Base-by-base conservation (phyloP, 37 sponge, comb jelly and placozoan genomes). In the Aplysina aerophoba region DNA sequence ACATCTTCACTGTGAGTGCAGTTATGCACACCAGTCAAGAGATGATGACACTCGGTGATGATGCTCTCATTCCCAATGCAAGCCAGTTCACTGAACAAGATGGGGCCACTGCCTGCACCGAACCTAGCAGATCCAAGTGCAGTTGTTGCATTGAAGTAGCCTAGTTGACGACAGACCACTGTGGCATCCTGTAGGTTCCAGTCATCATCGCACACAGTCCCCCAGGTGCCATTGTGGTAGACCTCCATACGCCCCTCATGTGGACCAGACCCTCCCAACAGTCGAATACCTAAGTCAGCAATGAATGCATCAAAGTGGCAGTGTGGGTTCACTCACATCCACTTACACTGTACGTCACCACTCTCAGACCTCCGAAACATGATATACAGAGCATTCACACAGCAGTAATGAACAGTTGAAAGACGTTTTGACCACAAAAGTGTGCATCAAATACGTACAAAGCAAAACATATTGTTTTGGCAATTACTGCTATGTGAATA, bases 1-100 rank as follows among this genome's bases (percentile, higher is more conserved):
- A 58, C 82, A 81, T 81, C 82, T 38, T 81, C 62, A 37, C 62
- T 60, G 24, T 81, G 82, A 59, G 1, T 38, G 38, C 82, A 81
- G 24, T 81, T 58, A 38, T 81, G 82, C 12, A 14, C 37, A 28
- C 82, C 82, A 59, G n/a, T 56, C 1, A 31, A 34, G 57, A 8
- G 58, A 58, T 78, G 79, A 78, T 38, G 19, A 78, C 79, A 78
- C 44, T 78, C 24, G 2, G 24, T 38, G 24, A 78, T 41, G 38
- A 1, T 15, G 25, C 44, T 37, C 44, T 78, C 79, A 50, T 41
- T 50, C 0, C 79, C 79, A 2, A 41, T n/a, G 40, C 79, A 78
- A 25, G 25, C 1, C 24, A 78, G 24, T n/a, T 78, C 38, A 41
- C 38, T 44, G 20, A 78, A n/a, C 79, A 38, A 78, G 20, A 78